Base-by-base conservation (phyloP, 2,113 vertebrate genomes). In the Tetraodon nigroviridis region DNA sequence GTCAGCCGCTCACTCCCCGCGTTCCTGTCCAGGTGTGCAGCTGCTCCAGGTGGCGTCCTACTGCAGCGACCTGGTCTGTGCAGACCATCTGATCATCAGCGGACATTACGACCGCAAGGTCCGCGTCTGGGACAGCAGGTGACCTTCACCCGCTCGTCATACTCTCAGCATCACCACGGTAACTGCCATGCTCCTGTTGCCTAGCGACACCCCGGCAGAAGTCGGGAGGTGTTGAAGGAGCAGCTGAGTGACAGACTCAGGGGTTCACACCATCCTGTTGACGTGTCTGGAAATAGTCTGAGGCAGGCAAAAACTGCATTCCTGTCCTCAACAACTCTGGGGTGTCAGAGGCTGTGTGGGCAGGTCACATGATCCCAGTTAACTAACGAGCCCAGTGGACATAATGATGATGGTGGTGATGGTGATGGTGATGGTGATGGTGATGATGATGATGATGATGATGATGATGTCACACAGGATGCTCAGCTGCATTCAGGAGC, bases 71-170 rank as follows among this genome's bases (percentile, higher is more conserved):
- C 79, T 95, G 32, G 92, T 94, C 4, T 95, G 93, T 18, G 89
- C 90, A 0, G 91, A 93, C 45, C 89, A 89, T 61, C 51, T 84
- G 49, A 84, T 93, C 71, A 89, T 96, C 73, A 95, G 93, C 7
- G 92, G 93, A 16, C 94, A 96, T 76, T 92, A 86, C 17, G 93
- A 96, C 84, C 79, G 82, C 53, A 93, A 91, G 78, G 92, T 96
- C 80, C 86, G 94, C 0, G 90, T 93, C 73, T 96, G 94, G 94
- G 94, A 96, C 73, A 89, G 82, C 88, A 93, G 94, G 94, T 95
- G 65, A 29, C 3, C 53, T 6, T 42, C 20, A 29, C 49, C 7
- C 11, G 0, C 16, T 37, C 51, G 29, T 32, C 29, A 32, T 32
- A 3, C 3, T 24, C 22, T 24, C 22, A 24, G 22, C 22, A n/a